Base-by-base conservation (phyloP, 2,797 vertebrate genomes). In the Spinus olivaceus region DNA sequence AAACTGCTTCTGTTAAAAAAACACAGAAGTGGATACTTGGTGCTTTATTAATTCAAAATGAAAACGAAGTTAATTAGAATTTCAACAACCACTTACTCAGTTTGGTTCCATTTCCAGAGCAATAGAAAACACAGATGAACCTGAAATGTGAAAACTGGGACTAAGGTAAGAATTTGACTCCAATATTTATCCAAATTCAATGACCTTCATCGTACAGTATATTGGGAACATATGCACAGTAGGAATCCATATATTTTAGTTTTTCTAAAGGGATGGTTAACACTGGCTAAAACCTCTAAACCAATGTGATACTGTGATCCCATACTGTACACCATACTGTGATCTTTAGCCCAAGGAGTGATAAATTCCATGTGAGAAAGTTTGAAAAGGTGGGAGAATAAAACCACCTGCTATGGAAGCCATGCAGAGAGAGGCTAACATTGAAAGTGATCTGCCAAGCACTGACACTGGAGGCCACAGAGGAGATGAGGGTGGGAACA, bases 11-110 rank as follows among this genome's bases (percentile, higher is more conserved):
- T 47, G 16, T 35, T 47, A 35, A 60, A 78, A 53, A 42, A n/a
- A 2, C 0, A 3, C 15, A 14, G 14, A 54, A 77, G 12, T 53
- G 5, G 12, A n/a, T 69, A 49, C 16, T 76, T 69, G 13, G 6
- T 88, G 20, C 37, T 95, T 76, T 81, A 83, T 8, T 78, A 7
- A 16, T 65, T 88, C 27, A 63, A 57, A 88, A 82, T 20, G 27
- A 74, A 82, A 85, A 16, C 7, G 70, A 65, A 59, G 6, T 32
- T 70, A 57, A 86, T 77, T 61, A 80, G 17, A 71, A 65, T 82
- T 92, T 90, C 71, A 85, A 49, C 9, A 33, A 57, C 18, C 0
- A 12, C 19, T 83, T 61, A 73, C 23, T 85, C 28, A 35, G 32
- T 35, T 35, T 84, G 18, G 12, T 76, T 94, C 49, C 59, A 71